A percentile compares a stretch with the other conserved stretches of the same genome.
Conservation (phyloP, 2,113 vertebrate species). For the Caranx ignobilis region DNA sequence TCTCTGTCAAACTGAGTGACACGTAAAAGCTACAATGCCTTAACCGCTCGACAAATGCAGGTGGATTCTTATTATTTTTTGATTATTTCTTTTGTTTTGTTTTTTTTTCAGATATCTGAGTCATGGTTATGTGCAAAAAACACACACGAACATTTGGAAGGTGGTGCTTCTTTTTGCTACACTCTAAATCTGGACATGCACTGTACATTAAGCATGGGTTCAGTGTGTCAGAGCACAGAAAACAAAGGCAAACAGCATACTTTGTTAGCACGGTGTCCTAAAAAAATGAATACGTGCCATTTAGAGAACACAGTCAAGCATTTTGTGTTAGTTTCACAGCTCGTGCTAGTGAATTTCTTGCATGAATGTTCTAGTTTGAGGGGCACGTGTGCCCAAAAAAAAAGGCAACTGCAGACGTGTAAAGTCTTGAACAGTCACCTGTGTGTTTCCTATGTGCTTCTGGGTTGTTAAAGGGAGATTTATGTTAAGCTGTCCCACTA, state of each 20-base stretch:
- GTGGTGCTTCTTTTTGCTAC: constrained; percentile 50
- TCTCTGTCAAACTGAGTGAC: constrained; percentile 27
- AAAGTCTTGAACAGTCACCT: constrained; percentile 22
- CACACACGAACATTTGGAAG: neutral
- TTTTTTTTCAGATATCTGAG: neutral
- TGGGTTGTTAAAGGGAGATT: constrained; percentile 40
- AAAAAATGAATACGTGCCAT: constrained; percentile 38
- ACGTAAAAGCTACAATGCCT: constrained; percentile 54
- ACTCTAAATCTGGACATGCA: constrained; percentile 47
- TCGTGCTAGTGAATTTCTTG: constrained; percentile 62
- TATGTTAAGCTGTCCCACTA: constrained; percentile 18
- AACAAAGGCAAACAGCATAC: constrained; percentile 34
- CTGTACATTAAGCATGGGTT: constrained; percentile 33
- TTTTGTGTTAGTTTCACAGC: constrained; percentile 44
- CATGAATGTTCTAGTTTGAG: constrained; percentile 66
- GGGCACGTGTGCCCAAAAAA: constrained; percentile 29
- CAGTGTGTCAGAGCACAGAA: constrained; percentile 31
- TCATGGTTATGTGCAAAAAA: constrained; percentile 6
- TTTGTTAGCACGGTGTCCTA: constrained; percentile 41
- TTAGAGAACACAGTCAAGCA: constrained; percentile 42
- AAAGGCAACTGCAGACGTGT: neutral
- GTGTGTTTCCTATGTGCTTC: constrained; percentile 6
- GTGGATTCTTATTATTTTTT: constrained; percentile 2
- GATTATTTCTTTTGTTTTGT: neutral
- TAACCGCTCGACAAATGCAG: constrained; percentile 45